Percentiles rank a stretch among this genome's conserved stretches.
Conservation (phyloP, 2,888 invertebrate genomes). For the Lacanobia oleracea region DNA sequence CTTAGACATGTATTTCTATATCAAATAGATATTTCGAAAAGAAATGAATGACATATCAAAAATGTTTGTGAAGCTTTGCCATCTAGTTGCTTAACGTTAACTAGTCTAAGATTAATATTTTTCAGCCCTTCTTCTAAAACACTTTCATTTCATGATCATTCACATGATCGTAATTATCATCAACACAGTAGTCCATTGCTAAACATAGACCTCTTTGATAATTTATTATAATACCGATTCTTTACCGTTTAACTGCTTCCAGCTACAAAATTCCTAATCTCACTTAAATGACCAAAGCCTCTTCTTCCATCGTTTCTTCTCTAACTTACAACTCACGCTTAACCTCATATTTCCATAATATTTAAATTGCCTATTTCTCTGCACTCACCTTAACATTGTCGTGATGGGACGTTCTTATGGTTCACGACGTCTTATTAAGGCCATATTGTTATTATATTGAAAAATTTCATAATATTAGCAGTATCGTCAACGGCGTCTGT, state of each 20-base stretch:
- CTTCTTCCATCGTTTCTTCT: neutral
- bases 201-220: too few relatives aligned
- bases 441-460: constrained; percentile 76
- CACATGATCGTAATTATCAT: too few relatives aligned
- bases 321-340: neutral
- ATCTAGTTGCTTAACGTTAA: neutral
- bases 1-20: too few relatives aligned
- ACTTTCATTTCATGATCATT: too few relatives aligned
- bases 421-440: constrained; percentile 77
- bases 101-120: neutral
- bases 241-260: too few relatives aligned
- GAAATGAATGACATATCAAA: too few relatives aligned
- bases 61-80: neutral
- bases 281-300: neutral
- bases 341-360: constrained; percentile 44
- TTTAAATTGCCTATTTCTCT: constrained; percentile 41
- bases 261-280: neutral
- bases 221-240: too few relatives aligned
- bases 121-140: neutral
- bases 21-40: too few relatives aligned
- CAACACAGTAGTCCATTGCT: too few relatives aligned
- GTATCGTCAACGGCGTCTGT: constrained; percentile 51
- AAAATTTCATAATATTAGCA: constrained; percentile 72
- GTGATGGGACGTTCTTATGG: constrained; percentile 69
- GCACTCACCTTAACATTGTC: constrained; percentile 66